A percentile compares a stretch with the other conserved stretches of the same genome.
Conservation (phyloP, 2,888 invertebrate species). For the Psococerastis gibbosa region DNA sequence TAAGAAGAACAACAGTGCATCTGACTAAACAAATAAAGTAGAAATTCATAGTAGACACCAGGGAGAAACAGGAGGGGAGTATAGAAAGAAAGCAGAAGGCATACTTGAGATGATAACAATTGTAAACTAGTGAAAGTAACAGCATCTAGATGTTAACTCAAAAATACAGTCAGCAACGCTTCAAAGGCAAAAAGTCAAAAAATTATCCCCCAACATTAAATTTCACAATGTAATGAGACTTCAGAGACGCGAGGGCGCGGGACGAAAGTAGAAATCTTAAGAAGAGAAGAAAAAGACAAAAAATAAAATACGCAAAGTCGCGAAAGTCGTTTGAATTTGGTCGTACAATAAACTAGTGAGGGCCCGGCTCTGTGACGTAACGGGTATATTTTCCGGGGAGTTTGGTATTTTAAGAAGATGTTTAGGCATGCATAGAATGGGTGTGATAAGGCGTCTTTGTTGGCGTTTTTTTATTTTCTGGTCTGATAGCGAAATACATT, state of each 20-base stretch:
- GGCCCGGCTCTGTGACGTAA: conserved; percentile 5
- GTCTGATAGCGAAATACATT: too few species aligned
- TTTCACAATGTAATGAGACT: conserved; percentile 11
- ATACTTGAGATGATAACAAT: too few species aligned
- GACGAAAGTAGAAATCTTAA: not conserved
- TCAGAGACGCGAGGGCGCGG: conserved; percentile 1
- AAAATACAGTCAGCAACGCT: not conserved
- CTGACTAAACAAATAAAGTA: too few species aligned
- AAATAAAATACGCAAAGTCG: conserved; percentile 10
- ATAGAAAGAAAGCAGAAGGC: too few species aligned
- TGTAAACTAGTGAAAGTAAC: not conserved
- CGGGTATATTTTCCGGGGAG: conserved; percentile 6
- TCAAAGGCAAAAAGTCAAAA: conserved; percentile 5
- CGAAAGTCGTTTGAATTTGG: conserved; percentile 9
- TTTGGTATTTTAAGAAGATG: not conserved
- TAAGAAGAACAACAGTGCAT: too few species aligned
- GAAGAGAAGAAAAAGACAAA: not conserved
- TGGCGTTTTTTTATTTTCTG: too few species aligned
- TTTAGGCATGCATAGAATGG: too few species aligned
- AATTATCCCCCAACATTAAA: conserved; percentile 10
- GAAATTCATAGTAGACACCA: too few species aligned
- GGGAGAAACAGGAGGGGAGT: too few species aligned
- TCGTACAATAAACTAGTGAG: conserved; percentile 6
- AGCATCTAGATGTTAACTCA: too few species aligned
- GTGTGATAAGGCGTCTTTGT: too few species aligned